Percentiles rank a stretch among this genome's conserved stretches.
phyloP scores from a whole-genome alignment of 2,888 invertebrate genomes.

The Ptychoptera albimana region DNA sequence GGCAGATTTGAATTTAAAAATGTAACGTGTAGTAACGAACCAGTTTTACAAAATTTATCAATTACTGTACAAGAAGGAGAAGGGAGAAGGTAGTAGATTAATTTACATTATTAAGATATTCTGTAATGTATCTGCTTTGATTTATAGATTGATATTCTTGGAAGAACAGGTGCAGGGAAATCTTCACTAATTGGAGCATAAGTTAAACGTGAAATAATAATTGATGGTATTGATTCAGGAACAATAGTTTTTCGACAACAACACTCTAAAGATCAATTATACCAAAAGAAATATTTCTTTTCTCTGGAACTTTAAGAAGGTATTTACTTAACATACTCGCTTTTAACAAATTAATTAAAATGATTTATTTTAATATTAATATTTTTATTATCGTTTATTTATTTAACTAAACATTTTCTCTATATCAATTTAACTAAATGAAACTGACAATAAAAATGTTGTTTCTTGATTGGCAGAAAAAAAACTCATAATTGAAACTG shows the following conservation, averaged over 20 bases:
- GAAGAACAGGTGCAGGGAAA: constrained; percentile 56
- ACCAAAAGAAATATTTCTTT: constrained; percentile 36
- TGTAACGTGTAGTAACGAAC: constrained; percentile 52
- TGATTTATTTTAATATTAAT: too few species aligned
- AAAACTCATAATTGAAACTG: too few species aligned
- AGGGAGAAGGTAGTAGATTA: constrained; percentile 33
- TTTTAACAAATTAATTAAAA: neutral
- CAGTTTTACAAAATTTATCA: constrained; percentile 58
- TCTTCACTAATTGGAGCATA: constrained; percentile 52
- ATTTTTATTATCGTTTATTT: too few species aligned
- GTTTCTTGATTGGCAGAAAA: too few species aligned
- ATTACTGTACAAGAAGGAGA: constrained; percentile 32
- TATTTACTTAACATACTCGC: constrained; percentile 1
- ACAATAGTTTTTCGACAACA: constrained; percentile 42
- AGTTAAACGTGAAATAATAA: constrained; percentile 45
- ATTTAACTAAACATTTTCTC: too few species aligned
- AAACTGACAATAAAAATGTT: too few species aligned
- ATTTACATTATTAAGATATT: too few species aligned
- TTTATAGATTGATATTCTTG: constrained; percentile 39
- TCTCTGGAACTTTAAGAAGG: constrained; percentile 35
- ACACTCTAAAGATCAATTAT: constrained; percentile 43
- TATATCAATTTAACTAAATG: too few species aligned
- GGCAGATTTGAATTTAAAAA: constrained; percentile 35
- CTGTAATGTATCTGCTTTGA: neutral
- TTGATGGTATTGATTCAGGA: constrained; percentile 48